phyloP scores from a whole-genome alignment of 1,140 invertebrate species.

The Cyclargus thomasi region DNA sequence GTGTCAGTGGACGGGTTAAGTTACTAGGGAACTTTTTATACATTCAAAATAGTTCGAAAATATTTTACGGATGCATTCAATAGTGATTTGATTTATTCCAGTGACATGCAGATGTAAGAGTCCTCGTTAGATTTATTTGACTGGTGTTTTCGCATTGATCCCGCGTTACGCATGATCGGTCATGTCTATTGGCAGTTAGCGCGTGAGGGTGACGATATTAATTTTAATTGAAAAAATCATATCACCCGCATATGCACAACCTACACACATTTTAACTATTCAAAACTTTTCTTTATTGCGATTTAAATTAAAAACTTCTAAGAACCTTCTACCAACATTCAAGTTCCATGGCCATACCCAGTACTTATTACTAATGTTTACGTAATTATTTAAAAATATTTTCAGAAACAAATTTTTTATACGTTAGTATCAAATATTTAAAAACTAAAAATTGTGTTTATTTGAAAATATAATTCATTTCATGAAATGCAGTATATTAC shows the following conservation, averaged over 20 bases:
- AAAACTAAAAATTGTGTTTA: too few species aligned
- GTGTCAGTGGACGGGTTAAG: conserved; percentile 69
- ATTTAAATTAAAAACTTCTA: not conserved
- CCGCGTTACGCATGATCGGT: conserved; percentile 66
- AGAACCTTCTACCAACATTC: too few species aligned
- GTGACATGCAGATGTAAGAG: conserved; percentile 71
- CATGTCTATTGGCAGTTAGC: conserved; percentile 69
- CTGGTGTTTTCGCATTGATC: conserved; percentile 67
- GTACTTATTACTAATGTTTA: too few species aligned
- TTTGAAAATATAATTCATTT: too few species aligned
- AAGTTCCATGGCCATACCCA: too few species aligned
- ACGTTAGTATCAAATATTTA: too few species aligned
- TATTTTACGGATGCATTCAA: conserved; percentile 72
- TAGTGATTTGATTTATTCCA: conserved; percentile 73
- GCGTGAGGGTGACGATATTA: conserved; percentile 38
- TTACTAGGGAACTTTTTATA: conserved; percentile 54
- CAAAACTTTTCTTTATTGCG: not conserved
- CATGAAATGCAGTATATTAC: too few species aligned
- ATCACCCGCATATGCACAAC: conserved; percentile 29
- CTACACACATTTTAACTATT: not conserved
- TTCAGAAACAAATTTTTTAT: too few species aligned
- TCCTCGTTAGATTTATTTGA: conserved; percentile 72
- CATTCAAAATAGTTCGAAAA: conserved; percentile 73
- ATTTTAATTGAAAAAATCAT: conserved; percentile 32
- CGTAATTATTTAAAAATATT: too few species aligned